Conservation (phyloP, 2,113 vertebrate species). For the Tachycineta bicolor region DNA sequence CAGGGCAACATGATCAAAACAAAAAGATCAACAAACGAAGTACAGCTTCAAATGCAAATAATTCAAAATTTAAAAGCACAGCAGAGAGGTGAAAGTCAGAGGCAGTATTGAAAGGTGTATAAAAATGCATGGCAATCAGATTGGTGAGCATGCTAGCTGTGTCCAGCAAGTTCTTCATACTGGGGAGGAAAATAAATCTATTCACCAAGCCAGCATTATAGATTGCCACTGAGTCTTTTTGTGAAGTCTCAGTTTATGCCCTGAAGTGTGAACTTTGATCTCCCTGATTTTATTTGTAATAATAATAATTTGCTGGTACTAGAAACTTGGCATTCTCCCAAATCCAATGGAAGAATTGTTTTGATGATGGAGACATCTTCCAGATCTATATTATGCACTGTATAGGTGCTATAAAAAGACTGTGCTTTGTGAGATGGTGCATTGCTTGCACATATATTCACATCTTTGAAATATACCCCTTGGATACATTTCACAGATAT, state of each 20-base stretch:
- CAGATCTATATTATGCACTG: neutral
- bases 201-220: neutral
- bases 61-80: neutral
- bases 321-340: neutral
- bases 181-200: neutral
- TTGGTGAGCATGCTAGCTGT: too few species aligned
- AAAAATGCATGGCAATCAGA: neutral
- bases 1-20: neutral
- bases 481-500: neutral
- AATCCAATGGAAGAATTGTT: neutral
- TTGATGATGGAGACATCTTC: neutral
- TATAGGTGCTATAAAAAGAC: neutral
- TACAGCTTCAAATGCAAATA: neutral
- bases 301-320: neutral
- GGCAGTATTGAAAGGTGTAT: neutral
- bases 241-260: neutral
- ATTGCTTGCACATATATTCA: neutral
- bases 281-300: neutral
- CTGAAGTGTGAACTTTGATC: neutral
- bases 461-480: neutral
- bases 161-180: neutral
- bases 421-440: neutral
- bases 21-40: neutral
- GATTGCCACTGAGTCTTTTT: neutral
- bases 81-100: neutral